phyloP scores from a whole-genome alignment of 2,888 invertebrate genomes.

The Fabriciana adippe region DNA sequence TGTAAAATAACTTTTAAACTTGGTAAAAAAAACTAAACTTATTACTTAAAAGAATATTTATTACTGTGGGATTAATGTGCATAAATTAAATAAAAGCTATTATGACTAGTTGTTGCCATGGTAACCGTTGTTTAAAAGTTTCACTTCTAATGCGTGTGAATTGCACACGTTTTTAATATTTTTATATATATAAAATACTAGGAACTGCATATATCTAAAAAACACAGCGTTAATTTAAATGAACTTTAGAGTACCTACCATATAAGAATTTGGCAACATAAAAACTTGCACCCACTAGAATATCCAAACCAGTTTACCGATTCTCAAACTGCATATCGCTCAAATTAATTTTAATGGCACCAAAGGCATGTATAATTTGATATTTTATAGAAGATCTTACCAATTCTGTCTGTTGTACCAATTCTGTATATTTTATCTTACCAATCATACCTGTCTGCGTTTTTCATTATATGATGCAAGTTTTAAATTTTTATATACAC shows the following conservation, averaged over 20 bases:
- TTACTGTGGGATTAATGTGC: too few species aligned
- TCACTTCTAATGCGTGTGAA: too few species aligned
- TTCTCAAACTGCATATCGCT: slow-evolving; percentile 33
- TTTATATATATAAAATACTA: too few species aligned
- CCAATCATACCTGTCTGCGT: background rate
- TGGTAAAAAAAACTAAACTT: too few species aligned
- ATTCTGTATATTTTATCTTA: too few species aligned
- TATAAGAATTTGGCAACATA: slow-evolving; percentile 25
- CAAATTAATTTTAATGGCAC: slow-evolving; percentile 30
- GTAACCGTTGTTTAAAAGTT: too few species aligned
- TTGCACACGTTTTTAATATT: too few species aligned
- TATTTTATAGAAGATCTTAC: slow-evolving; percentile 1
- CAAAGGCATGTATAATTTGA: slow-evolving; percentile 12
- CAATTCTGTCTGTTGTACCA: too few species aligned
- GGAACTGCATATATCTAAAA: slow-evolving; percentile 7
- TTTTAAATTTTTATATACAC: background rate
- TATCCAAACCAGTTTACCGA: slow-evolving; percentile 30
- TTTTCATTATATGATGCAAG: background rate
- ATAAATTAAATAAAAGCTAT: too few species aligned
- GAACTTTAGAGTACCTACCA: slow-evolving; percentile 13
- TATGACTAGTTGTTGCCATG: too few species aligned
- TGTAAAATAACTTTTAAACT: too few species aligned
- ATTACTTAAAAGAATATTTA: too few species aligned
- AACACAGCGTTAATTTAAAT: background rate
- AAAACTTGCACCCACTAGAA: slow-evolving; percentile 29